Evolutionary conservation across 1,140 invertebrate genomes (phyloP).

Genomic region (Marisa cornuarietis): DNA sequence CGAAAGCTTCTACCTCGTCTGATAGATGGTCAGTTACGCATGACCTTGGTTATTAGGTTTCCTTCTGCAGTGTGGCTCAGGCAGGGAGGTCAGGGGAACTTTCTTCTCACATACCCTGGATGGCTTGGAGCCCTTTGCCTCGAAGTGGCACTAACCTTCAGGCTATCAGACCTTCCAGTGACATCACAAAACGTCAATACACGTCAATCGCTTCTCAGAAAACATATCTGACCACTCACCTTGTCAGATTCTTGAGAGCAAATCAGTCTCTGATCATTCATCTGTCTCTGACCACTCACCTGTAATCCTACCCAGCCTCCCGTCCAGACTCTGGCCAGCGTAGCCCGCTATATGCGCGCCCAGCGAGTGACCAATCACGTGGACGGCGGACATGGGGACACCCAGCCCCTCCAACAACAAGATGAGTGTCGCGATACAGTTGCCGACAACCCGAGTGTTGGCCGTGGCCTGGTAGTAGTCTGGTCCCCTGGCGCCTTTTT

Average conservation of each 20-base stretch:
- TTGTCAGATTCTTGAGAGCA: too few species aligned
- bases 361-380: constrained; percentile 60
- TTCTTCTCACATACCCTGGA: background rate
- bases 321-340: constrained; percentile 66
- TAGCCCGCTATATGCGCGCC: constrained; percentile 60
- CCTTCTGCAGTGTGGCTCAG: too few species aligned
- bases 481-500: constrained; percentile 30
- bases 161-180: too few species aligned
- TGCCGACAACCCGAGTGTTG: constrained; percentile 42
- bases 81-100: background rate
- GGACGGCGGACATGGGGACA: constrained; percentile 37
- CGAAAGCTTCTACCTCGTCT: too few species aligned
- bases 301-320: background rate
- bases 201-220: too few species aligned
- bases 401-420: constrained; percentile 21
- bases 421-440: constrained; percentile 31
- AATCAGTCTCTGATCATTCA: background rate
- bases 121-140: background rate
- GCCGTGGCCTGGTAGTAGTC: constrained; percentile 67
- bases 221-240: too few species aligned
- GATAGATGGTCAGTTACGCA: too few species aligned
- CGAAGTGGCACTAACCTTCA: background rate
- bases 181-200: too few species aligned
- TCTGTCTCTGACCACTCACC: background rate
- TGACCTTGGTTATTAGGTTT: too few species aligned